These are phyloP conservation scores for Pristiophorus japonicus DNA, from an alignment of 2,113 vertebrate genomes.

Conservation along the genomic window DNA sequence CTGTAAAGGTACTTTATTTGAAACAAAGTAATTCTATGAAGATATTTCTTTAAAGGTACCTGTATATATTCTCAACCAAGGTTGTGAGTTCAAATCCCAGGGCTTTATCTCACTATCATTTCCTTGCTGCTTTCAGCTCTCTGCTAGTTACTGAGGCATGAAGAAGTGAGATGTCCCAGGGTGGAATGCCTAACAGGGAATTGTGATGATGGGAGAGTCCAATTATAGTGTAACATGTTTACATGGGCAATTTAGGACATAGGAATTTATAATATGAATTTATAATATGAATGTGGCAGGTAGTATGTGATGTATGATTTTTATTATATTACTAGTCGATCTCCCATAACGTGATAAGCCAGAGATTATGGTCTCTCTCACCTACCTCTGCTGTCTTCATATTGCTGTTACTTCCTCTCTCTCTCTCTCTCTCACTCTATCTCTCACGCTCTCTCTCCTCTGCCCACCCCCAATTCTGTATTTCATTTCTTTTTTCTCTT, in stretches of 20 bases:
- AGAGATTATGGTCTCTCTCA: neutral
- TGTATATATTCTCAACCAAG: neutral
- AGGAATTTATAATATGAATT: neutral
- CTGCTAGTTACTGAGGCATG: neutral
- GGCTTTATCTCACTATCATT: neutral
- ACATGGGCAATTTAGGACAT: neutral
- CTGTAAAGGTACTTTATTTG: conserved; percentile 50
- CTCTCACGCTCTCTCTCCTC: neutral
- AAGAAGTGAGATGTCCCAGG: neutral
- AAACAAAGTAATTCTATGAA: neutral
- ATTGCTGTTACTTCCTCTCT: too few relatives aligned
- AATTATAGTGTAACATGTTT: neutral
- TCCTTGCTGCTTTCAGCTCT: neutral
- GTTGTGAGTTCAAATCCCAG: neutral
- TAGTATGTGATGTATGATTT: neutral
- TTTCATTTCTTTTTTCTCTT: neutral
- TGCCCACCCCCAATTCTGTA: neutral
- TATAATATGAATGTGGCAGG: neutral
- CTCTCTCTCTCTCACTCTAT: neutral
- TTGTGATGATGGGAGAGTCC: neutral
- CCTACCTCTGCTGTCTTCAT: too few relatives aligned
- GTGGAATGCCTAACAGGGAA: neutral
- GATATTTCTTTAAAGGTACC: neutral
- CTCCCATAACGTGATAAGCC: neutral
- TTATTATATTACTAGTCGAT: neutral